These are phyloP conservation scores for Melangyna quadrimaculata DNA, from an alignment of 2,888 invertebrate genomes.

Conservation along the genomic window DNA sequence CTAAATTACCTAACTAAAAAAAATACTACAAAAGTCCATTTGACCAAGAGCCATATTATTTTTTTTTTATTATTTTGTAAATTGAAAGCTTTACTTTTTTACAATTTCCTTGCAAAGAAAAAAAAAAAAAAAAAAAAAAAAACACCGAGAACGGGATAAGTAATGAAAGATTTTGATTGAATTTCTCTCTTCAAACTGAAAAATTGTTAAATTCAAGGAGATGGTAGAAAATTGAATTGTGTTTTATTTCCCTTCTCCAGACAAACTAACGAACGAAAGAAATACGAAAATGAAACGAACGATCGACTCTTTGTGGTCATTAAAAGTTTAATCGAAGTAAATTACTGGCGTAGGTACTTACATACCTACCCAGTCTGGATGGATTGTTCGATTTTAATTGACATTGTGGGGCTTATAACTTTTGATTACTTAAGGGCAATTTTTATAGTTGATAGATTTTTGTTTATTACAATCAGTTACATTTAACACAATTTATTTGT, in stretches of 20 bases:
- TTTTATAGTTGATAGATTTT: not conserved
- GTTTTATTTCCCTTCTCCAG: not conserved
- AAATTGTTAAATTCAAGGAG: slow-evolving; percentile 4
- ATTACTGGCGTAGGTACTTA: not conserved
- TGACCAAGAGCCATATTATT: not conserved
- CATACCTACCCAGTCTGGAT: no score
- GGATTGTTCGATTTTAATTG: not conserved
- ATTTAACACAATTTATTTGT: no score
- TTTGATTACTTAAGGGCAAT: not conserved
- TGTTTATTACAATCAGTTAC: no score
- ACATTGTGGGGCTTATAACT: not conserved
- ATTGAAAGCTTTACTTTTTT: slow-evolving; percentile 43
- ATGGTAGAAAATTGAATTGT: slow-evolving; percentile 1
- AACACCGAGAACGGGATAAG: not conserved
- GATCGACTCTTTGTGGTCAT: slow-evolving; percentile 11
- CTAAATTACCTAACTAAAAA: no score
- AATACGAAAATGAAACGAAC: not conserved
- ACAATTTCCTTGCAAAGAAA: not conserved
- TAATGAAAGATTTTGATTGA: slow-evolving; percentile 55
- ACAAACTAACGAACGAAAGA: not conserved
- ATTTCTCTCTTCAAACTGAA: slow-evolving; percentile 25
- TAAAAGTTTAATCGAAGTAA: slow-evolving; percentile 27
- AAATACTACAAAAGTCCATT: slow-evolving; percentile 2
- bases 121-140: not conserved
- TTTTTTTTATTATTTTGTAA: slow-evolving; percentile 24